Evolutionary conservation across 2,888 invertebrate genomes (phyloP).

Genomic region (Luperina testacea): DNA sequence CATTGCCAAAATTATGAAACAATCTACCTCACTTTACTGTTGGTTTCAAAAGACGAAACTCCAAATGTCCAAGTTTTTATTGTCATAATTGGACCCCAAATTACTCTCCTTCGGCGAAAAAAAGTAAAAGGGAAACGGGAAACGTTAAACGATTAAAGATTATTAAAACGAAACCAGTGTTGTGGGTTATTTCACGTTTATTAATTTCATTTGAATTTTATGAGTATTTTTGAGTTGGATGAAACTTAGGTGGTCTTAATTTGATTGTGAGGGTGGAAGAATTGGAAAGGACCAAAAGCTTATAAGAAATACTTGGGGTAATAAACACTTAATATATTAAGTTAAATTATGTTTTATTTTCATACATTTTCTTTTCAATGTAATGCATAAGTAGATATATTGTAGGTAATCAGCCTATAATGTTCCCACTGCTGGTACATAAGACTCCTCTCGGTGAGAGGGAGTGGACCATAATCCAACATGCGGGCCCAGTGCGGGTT

Average conservation of each 20-base stretch:
- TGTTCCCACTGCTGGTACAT: neutral
- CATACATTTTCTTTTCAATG: neutral
- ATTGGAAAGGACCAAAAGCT: constrained; percentile 23
- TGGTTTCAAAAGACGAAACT: constrained; percentile 40
- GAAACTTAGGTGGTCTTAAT: constrained; percentile 30
- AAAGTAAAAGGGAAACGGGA: constrained; percentile 21
- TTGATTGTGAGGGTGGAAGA: constrained; percentile 33
- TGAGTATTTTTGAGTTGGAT: constrained; percentile 40
- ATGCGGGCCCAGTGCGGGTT: neutral
- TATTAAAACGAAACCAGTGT: constrained; percentile 44
- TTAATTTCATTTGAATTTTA: constrained; percentile 54
- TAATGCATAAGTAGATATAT: neutral
- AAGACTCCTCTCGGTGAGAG: neutral
- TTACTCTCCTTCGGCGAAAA: constrained; percentile 29
- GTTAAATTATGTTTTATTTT: constrained; percentile 6
- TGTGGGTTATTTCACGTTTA: constrained; percentile 43
- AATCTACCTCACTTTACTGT: constrained; percentile 46
- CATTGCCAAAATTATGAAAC: constrained; percentile 44
- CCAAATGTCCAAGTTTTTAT: constrained; percentile 48
- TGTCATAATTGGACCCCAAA: constrained; percentile 52
- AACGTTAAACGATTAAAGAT: constrained; percentile 49
- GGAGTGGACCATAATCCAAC: neutral
- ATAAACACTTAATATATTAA: constrained; percentile 2
- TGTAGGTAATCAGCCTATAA: neutral
- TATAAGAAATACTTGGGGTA: constrained; percentile 18